These are phyloP conservation scores for Yponomeuta evonymella DNA, from an alignment of 2,888 invertebrate species.

Conservation along the genomic window DNA sequence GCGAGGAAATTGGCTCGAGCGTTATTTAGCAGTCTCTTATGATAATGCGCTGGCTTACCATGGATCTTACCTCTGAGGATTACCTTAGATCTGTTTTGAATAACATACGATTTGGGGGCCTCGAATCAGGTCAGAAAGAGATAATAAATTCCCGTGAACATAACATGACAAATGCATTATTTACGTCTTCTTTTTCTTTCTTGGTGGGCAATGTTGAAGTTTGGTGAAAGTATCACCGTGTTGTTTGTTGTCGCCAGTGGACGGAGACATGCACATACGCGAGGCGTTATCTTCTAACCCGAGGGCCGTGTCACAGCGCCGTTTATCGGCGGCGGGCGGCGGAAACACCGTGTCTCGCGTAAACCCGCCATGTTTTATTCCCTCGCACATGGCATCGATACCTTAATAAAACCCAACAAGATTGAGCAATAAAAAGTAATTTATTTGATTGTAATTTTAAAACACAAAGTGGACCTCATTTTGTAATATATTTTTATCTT, in stretches of 20 bases:
- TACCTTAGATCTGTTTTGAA: neutral
- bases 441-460: slow-evolving; percentile 77
- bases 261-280: slow-evolving; percentile 44
- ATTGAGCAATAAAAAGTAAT: slow-evolving; percentile 77
- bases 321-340: slow-evolving; percentile 51
- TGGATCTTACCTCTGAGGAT: neutral
- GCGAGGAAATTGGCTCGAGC: neutral
- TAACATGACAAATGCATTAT: slow-evolving; percentile 25
- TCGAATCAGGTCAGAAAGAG: slow-evolving; percentile 4
- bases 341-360: slow-evolving; percentile 63
- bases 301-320: slow-evolving; percentile 58
- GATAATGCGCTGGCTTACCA: neutral
- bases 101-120: neutral
- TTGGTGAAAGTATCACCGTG: slow-evolving; percentile 38
- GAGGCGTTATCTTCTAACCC: slow-evolving; percentile 62
- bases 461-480: slow-evolving; percentile 74
- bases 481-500: slow-evolving; percentile 74
- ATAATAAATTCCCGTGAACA: slow-evolving; percentile 12
- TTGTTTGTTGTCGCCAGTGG: slow-evolving; percentile 41
- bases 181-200: slow-evolving; percentile 11
- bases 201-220: slow-evolving; percentile 22
- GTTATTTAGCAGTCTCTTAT: neutral
- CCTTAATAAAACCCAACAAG: slow-evolving; percentile 75
- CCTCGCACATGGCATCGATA: slow-evolving; percentile 68
- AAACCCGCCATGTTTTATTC: slow-evolving; percentile 72